Percentiles rank a stretch among this genome's conserved stretches.
phyloP scores from a whole-genome alignment of 2,888 invertebrate species.

The Myopa tessellatipennis region DNA sequence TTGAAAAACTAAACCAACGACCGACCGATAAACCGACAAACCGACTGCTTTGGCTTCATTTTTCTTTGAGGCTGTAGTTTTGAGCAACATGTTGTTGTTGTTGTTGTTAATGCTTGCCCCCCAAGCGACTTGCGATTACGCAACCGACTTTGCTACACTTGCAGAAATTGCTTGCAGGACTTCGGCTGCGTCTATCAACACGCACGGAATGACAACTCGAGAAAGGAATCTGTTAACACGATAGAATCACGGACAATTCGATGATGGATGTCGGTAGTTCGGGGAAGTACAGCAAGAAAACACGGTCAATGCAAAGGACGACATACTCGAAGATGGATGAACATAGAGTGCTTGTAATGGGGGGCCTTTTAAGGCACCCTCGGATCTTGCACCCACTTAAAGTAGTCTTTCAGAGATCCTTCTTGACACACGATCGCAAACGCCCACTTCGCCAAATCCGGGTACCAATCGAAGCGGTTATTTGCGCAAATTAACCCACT shows the following conservation, averaged over 20 bases:
- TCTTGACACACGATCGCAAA: no score
- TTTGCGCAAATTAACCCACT: conserved; percentile 15
- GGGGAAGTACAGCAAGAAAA: no score
- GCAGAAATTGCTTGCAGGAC: background rate
- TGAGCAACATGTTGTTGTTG: background rate
- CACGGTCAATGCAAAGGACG: no score
- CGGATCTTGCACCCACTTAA: background rate
- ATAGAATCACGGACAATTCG: no score
- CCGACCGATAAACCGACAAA: background rate
- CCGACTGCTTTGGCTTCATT: background rate
- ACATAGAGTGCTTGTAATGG: no score
- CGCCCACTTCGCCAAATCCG: background rate
- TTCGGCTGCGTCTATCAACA: no score
- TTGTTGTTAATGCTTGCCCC: background rate
- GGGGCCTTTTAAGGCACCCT: background rate
- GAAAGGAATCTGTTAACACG: no score
- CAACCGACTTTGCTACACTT: background rate
- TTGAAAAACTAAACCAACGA: conserved; percentile 29
- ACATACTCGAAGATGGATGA: no score
- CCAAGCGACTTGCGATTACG: background rate
- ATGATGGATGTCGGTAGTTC: no score
- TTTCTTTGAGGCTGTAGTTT: background rate
- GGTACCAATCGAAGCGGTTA: background rate
- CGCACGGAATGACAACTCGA: no score
- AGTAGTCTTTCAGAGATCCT: background rate